A percentile compares a stretch with the other conserved stretches of the same genome.
Evolutionary conservation across 2,797 vertebrate genomes (phyloP).

Genomic region (Sebastes oblongus): DNA sequence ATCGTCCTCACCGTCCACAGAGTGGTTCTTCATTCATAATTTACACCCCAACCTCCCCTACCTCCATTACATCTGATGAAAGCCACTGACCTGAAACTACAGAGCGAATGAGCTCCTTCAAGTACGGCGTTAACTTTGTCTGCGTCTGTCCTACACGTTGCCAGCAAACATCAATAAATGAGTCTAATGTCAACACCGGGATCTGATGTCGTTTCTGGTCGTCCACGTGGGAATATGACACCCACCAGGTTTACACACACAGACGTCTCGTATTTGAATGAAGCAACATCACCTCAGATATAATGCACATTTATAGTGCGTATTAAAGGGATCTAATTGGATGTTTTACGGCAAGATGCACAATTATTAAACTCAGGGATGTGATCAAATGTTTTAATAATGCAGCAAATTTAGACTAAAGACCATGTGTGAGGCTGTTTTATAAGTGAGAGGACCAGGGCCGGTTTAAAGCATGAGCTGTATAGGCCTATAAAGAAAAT

Average conservation of each 20-base stretch:
- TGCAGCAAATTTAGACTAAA: background rate
- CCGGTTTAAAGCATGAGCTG: accelerated
- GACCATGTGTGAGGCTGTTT: constrained; percentile 12
- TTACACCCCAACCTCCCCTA: constrained; percentile 23
- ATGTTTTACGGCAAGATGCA: constrained; percentile 1
- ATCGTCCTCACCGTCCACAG: constrained; percentile 68
- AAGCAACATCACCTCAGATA: background rate
- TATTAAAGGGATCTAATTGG: background rate
- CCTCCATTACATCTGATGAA: constrained; percentile 75
- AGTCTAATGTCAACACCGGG: constrained; percentile 31
- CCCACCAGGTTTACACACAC: constrained; percentile 4
- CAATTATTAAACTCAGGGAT: constrained; percentile 3
- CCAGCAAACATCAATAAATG: constrained; percentile 61
- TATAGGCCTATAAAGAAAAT: too few species aligned
- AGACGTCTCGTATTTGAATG: constrained; percentile 6
- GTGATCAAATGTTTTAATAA: constrained; percentile 27
- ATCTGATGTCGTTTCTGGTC: constrained; percentile 39
- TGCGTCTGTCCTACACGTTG: constrained; percentile 28
- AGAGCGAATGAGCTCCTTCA: constrained; percentile 61
- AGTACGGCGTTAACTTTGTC: constrained; percentile 52
- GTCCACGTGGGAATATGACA: constrained; percentile 25
- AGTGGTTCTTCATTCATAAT: constrained; percentile 83
- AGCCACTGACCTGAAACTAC: constrained; percentile 79
- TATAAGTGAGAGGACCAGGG: background rate
- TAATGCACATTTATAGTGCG: background rate